Base-by-base conservation (phyloP, 2,113 vertebrate genomes). In the Colinus virginianus region DNA sequence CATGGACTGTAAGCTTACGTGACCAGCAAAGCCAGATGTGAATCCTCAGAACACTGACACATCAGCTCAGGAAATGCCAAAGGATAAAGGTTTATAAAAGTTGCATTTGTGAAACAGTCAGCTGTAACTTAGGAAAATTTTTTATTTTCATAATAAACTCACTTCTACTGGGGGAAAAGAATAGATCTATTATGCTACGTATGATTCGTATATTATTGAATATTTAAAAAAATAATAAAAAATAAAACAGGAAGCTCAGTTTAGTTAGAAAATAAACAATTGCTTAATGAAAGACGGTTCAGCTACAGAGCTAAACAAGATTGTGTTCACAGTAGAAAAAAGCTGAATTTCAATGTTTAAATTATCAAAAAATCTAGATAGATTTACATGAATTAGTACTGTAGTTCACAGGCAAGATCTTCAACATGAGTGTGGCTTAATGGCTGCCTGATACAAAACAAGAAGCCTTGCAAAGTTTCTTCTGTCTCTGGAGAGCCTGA, bases 41-140 rank as follows among this genome's bases (percentile, higher is more conserved):
- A 96, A 61, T 96, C 93, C 87, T 96, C 95, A 96, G 91, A 96
- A 93, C 96, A 78, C 91, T 96, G 94, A 95, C 94, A 96, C 93
- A 96, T 94, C 89, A 88, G 68, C 82, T 95, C 95, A 94, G 94
- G 95, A 96, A 96, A 96, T 96, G 84, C 94, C 96, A 94, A 82
- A 96, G 95, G 94, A 95, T 92, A 92, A 94, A 96, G 93, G 56
- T 96, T 95, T 93, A 95, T 85, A 95, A 87, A 96, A 94, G 71
- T 90, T 88, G 51, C 76, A 61, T 96, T 96, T 95, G 64, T 85
- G 87, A 94, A 96, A 92, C 80, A 72, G 75, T 92, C 81, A 94
- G 71, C 77, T 90, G 43, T 75, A 90, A 87, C 36, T 67, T 90
- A 13, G 69, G 48, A 80, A 20, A 56, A n/a, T 45, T 77, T 77